Percentiles rank a stretch among this genome's conserved stretches.
Evolutionary conservation across 2,888 invertebrate genomes (phyloP).

Genomic region (Drosophila meridiana): DNA sequence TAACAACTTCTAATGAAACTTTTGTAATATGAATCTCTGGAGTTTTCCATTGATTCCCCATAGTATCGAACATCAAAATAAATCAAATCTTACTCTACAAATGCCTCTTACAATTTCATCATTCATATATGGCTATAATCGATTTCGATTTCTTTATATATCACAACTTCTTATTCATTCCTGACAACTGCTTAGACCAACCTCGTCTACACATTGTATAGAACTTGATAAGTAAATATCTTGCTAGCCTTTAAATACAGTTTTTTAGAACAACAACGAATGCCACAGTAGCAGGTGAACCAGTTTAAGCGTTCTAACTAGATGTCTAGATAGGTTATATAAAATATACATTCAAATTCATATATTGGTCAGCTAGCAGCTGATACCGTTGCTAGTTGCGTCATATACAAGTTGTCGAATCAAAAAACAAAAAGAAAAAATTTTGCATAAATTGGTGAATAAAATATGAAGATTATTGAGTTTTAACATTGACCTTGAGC

Average conservation of each 20-base stretch:
- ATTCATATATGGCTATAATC: not conserved
- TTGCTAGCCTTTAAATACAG: conserved; percentile 33
- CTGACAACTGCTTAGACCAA: not conserved
- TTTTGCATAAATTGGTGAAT: conserved; percentile 35
- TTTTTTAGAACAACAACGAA: not conserved
- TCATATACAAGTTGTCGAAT: conserved; percentile 45
- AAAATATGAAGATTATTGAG: conserved; percentile 8
- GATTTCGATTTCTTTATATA: not conserved
- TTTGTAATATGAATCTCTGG: not conserved
- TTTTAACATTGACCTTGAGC: conserved; percentile 76
- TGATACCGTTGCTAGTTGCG: conserved; percentile 23
- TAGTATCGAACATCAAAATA: not conserved
- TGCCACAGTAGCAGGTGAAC: conserved; percentile 23
- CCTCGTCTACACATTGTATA: not conserved
- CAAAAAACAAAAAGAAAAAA: conserved; percentile 8
- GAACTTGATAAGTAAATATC: conserved; percentile 5
- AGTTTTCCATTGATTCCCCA: not conserved
- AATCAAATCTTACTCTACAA: not conserved
- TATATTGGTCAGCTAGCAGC: conserved; percentile 27
- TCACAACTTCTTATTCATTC: not conserved
- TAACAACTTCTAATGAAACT: not conserved
- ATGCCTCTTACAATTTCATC: not conserved
- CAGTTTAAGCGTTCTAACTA: conserved; percentile 51
- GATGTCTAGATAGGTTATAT: conserved; percentile 1
- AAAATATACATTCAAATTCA: not conserved